phyloP scores from a whole-genome alignment of 1,140 invertebrate species.

The Neotoxoptera formosana region DNA sequence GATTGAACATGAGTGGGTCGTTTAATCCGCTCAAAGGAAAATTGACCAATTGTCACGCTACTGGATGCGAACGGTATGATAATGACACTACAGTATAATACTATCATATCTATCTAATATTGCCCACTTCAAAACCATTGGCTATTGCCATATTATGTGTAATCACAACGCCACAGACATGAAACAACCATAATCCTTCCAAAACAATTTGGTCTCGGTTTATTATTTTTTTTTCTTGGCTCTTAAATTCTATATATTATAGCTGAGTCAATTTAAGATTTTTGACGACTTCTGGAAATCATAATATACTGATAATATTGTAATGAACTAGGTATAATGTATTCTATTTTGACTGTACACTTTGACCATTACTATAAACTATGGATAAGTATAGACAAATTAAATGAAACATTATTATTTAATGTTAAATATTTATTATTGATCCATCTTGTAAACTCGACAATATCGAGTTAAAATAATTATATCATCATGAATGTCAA shows the following conservation, averaged over 20 bases:
- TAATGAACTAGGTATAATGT: not conserved
- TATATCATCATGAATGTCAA: not conserved
- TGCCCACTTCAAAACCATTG: not conserved
- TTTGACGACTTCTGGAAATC: not conserved
- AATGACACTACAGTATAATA: not conserved
- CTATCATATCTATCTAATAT: not conserved
- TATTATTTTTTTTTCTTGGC: not conserved
- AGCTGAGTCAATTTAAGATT: not conserved
- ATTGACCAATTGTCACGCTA: constrained; percentile 87
- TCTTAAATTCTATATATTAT: not conserved
- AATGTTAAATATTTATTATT: too few species aligned
- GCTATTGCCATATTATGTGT: not conserved
- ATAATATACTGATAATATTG: not conserved
- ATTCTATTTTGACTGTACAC: not conserved
- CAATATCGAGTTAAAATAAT: too few species aligned
- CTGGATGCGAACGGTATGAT: constrained; percentile 84
- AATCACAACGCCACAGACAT: not conserved
- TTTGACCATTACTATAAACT: not conserved
- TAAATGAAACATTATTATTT: not conserved
- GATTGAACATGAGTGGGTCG: constrained; percentile 78
- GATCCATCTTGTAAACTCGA: not conserved
- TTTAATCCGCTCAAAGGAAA: constrained; percentile 85
- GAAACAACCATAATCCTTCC: not conserved
- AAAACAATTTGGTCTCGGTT: not conserved
- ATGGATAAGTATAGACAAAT: not conserved